Conservation (phyloP, 1,140 invertebrate species). For the Sinella curviseta region DNA sequence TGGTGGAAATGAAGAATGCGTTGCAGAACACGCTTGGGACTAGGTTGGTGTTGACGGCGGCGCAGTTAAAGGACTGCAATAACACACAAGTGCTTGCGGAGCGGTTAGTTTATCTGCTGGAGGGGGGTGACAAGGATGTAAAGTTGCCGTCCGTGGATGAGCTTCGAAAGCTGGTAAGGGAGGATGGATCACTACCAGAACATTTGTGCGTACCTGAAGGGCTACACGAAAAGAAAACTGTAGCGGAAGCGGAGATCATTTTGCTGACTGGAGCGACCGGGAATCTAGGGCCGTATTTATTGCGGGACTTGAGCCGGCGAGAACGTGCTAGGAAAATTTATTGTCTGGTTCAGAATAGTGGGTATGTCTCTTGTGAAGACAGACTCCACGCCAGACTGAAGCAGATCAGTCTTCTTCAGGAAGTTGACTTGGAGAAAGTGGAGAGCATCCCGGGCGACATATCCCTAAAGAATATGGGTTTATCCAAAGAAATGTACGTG, state of each 20-base stretch:
- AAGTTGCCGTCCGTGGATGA: neutral
- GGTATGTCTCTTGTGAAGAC: no score
- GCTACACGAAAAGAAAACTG: neutral
- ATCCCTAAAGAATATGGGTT: neutral
- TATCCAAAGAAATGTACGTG: neutral
- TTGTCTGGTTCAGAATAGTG: neutral
- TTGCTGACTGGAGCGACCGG: neutral
- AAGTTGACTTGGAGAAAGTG: neutral
- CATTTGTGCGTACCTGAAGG: neutral
- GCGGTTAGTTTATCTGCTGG: neutral
- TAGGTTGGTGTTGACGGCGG: neutral
- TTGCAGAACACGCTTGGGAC: neutral
- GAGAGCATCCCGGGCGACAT: no score
- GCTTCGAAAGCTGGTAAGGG: neutral
- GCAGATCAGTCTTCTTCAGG: neutral
- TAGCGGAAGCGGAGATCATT: neutral
- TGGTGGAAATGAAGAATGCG: constrained; percentile 4
- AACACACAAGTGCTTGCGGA: neutral
- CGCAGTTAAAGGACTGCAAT: neutral
- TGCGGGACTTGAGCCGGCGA: neutral
- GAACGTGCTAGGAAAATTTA: neutral
- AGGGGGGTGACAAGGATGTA: neutral
- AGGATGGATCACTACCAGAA: neutral
- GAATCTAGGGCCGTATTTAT: neutral
- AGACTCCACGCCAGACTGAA: neutral